phyloP scores from a whole-genome alignment of 1,140 invertebrate genomes.

The Philopotamus ludificatus region DNA sequence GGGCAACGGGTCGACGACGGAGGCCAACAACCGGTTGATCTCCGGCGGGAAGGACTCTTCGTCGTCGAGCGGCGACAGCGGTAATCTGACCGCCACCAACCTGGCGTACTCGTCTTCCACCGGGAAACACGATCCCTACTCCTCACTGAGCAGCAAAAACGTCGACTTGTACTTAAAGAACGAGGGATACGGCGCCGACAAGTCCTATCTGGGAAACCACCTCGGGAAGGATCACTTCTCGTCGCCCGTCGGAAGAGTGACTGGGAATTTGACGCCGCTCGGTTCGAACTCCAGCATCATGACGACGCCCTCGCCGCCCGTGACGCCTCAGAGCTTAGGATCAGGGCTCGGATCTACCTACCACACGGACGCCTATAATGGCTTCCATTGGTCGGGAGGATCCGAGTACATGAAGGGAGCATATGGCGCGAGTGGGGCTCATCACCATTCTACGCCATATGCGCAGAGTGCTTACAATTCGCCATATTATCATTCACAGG shows the following conservation, averaged over 20 bases:
- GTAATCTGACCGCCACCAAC: slow-evolving; percentile 20
- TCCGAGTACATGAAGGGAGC: slow-evolving; percentile 50
- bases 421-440: slow-evolving; percentile 51
- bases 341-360: slow-evolving; percentile 15
- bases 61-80: slow-evolving; percentile 45
- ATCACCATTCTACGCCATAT: slow-evolving; percentile 61
- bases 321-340: slow-evolving; percentile 57
- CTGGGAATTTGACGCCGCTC: slow-evolving; percentile 62
- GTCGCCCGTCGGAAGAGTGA: slow-evolving; percentile 47
- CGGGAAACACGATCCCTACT: slow-evolving; percentile 33
- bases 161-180: slow-evolving; percentile 37
- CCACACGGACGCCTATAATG: slow-evolving; percentile 54
- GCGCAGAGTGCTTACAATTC: slow-evolving; percentile 61
- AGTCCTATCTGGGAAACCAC: slow-evolving; percentile 12
- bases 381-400: slow-evolving; percentile 58
- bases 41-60: slow-evolving; percentile 52
- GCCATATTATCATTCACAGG: slow-evolving; percentile 56
- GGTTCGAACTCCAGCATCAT: slow-evolving; percentile 65
- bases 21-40: slow-evolving; percentile 44
- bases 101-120: slow-evolving; percentile 26
- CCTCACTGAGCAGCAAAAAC: slow-evolving; percentile 24
- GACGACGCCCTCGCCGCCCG: slow-evolving; percentile 65
- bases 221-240: slow-evolving; percentile 22
- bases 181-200: slow-evolving; percentile 24
- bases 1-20: slow-evolving; percentile 44